Percentiles rank a stretch among this genome's conserved stretches.
These are phyloP conservation scores for Scomber colias DNA, from an alignment of 2,113 vertebrate genomes.

Conservation along the genomic window DNA sequence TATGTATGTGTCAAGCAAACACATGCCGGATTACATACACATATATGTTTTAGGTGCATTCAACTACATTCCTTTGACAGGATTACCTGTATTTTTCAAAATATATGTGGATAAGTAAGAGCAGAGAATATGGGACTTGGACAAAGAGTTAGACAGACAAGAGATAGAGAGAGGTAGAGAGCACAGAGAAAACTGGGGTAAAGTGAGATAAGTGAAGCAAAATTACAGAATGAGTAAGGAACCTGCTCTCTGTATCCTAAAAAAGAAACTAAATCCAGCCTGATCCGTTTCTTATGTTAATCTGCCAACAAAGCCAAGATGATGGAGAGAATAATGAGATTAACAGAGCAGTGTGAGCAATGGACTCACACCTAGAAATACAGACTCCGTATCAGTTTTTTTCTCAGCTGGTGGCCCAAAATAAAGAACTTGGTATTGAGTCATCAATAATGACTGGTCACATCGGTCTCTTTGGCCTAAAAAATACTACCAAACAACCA, in stretches of 20 bases:
- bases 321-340: constrained; percentile 71
- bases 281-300: constrained; percentile 62
- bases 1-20: too few species aligned
- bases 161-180: neutral
- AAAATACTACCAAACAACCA: neutral
- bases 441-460: neutral
- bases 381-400: constrained; percentile 4
- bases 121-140: neutral
- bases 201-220: constrained; percentile 42
- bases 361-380: constrained; percentile 50
- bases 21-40: too few species aligned
- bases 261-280: constrained; percentile 68
- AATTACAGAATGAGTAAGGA: constrained; percentile 37
- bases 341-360: constrained; percentile 55
- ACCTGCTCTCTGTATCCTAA: constrained; percentile 54
- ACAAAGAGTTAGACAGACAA: neutral
- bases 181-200: constrained; percentile 10
- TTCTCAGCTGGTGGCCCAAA: constrained; percentile 39
- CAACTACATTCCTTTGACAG: neutral
- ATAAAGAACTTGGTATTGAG: constrained; percentile 6
- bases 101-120: constrained; percentile 18
- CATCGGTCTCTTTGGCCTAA: neutral
- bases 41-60: neutral
- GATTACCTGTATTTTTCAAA: neutral
- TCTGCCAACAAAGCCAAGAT: constrained; percentile 66